Evolutionary conservation across 2,797 vertebrate species (phyloP).

Genomic region (Selene dorsalis): DNA sequence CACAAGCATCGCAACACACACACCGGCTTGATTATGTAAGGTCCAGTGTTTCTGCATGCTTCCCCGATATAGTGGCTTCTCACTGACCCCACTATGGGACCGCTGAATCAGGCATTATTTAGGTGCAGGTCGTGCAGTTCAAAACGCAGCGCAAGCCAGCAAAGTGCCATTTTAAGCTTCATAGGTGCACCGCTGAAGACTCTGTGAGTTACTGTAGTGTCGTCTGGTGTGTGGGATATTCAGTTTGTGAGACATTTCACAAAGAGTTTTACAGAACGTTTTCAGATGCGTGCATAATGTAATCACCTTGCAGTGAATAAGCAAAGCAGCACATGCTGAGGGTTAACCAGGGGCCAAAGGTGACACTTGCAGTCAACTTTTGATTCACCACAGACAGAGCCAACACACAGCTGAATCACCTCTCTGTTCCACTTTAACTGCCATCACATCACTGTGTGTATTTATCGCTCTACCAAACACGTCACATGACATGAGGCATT

Average conservation of each 20-base stretch:
- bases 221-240: not conserved
- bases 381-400: slow-evolving; percentile 24
- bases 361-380: slow-evolving; percentile 49
- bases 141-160: slow-evolving; percentile 17
- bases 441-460: slow-evolving; percentile 81
- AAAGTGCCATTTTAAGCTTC: slow-evolving; percentile 17
- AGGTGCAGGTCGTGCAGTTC: slow-evolving; percentile 28
- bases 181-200: not conserved
- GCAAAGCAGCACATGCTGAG: slow-evolving; percentile 32
- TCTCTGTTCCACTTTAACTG: slow-evolving; percentile 56
- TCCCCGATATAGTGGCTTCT: slow-evolving; percentile 63
- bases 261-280: slow-evolving; percentile 13
- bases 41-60: slow-evolving; percentile 66
- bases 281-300: slow-evolving; percentile 11
- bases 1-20: slow-evolving; percentile 72
- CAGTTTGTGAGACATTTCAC: slow-evolving; percentile 6
- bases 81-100: slow-evolving; percentile 55
- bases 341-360: slow-evolving; percentile 64
- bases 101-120: slow-evolving; percentile 67
- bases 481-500: slow-evolving; percentile 90
- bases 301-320: slow-evolving; percentile 23
- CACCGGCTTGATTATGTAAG: slow-evolving; percentile 76
- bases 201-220: not conserved
- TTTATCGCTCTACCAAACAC: slow-evolving; percentile 81
- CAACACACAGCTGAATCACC: slow-evolving; percentile 51